Evolutionary conservation across 2,888 invertebrate genomes (phyloP), one percentile per base, ranked within the genome.

Genomic region (Ectropis crepuscularia): DNA sequence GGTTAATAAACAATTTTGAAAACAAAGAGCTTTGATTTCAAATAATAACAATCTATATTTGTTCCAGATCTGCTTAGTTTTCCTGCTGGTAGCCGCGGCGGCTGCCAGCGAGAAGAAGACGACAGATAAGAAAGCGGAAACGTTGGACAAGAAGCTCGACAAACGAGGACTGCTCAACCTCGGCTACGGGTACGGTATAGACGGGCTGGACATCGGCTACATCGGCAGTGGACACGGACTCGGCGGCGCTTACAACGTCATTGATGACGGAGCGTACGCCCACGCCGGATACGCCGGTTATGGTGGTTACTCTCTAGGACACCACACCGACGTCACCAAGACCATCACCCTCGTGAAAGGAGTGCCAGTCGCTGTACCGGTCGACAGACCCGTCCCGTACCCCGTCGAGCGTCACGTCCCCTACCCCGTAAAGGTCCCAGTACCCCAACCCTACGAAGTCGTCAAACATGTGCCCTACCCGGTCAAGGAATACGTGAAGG

Each of bases 121-220:
- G 74, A 89, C 90, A 83, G 88, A 89, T 70, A 92, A 93, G 79
- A 93, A 93, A 84, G 94, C 93, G 76, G 93, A 93, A 76, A 93
- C 94, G 61, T 85, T 94, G 73, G 96, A 95, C 70, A 96, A 97
- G 94, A 96, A 96, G 87, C 94, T 96, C 85, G 96, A 96, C 90
- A 97, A 97, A 89, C 96, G 97, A 75, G 97, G 97, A 73, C 94
- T 97, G 75, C 93, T 96, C 65, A 95, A 96, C 82, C 93, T 96
- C 81, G 97, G 96, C 75, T 96, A 96, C 77, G 97, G 97, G 59
- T 96, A 97, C 85, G 96, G 96, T 65, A 94, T 95, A 80, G 94
- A 95, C 77, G 96, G 96, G 72, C 94, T 96, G 70, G 96, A 96
- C 81, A 87, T 96, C 70, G 96, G 96, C 54, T 95, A 95, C 83